phyloP scores from a whole-genome alignment of 2,888 invertebrate genomes.

The Sycophila texana region DNA sequence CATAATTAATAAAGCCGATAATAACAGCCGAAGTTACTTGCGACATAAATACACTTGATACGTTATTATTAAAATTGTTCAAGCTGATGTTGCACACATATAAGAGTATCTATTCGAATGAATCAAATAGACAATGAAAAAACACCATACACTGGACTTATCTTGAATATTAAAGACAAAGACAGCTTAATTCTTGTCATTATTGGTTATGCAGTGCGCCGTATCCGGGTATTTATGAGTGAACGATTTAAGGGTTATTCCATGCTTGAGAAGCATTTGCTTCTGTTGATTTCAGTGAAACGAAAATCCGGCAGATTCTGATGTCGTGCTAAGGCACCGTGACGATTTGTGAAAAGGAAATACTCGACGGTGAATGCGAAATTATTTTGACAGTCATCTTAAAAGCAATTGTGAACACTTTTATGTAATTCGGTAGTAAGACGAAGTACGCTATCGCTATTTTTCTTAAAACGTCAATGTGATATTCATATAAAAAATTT shows the following conservation, averaged over 20 bases:
- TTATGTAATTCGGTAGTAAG: background rate
- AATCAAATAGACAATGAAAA: too few relatives aligned
- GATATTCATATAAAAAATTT: too few relatives aligned
- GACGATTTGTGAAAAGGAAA: slow-evolving; percentile 33
- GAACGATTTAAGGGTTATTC: slow-evolving; percentile 19
- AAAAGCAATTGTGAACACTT: background rate
- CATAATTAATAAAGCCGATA: too few relatives aligned
- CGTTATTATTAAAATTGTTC: too few relatives aligned
- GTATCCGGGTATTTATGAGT: background rate
- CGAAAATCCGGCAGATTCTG: slow-evolving; percentile 22
- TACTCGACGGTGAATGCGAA: background rate
- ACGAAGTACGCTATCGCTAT: background rate
- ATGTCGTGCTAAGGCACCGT: slow-evolving; percentile 20
- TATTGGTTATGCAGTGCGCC: background rate
- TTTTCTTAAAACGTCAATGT: too few relatives aligned
- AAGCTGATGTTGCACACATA: too few relatives aligned
- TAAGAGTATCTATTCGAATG: too few relatives aligned
- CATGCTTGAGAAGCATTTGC: background rate
- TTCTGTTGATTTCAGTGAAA: slow-evolving; percentile 18
- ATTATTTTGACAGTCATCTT: slow-evolving; percentile 15
- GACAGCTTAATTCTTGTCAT: too few relatives aligned
- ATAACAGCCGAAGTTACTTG: too few relatives aligned
- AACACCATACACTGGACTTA: too few relatives aligned
- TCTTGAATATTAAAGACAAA: too few relatives aligned
- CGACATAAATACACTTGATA: too few relatives aligned